These are phyloP conservation scores for Thunnus albacares DNA, from an alignment of 2,797 vertebrate species.

Conservation along the genomic window DNA sequence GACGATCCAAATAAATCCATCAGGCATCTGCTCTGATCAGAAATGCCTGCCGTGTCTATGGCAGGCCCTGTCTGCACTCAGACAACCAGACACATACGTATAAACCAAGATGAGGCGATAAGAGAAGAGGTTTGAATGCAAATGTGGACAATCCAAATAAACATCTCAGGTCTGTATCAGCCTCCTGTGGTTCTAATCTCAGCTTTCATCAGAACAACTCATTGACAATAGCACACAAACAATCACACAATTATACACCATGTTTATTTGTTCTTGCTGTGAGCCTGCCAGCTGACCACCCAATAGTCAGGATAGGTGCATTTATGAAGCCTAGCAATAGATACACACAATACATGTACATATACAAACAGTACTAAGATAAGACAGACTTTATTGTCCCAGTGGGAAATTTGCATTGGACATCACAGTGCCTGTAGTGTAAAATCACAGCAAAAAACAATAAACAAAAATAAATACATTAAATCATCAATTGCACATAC, in stretches of 20 bases:
- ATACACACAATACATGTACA: slow-evolving; percentile 31
- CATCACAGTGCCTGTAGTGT: too few species aligned
- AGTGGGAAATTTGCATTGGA: not conserved
- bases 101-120: slow-evolving; percentile 14
- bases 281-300: slow-evolving; percentile 56
- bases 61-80: slow-evolving; percentile 6
- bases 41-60: not conserved
- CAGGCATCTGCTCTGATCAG: not conserved
- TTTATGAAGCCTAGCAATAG: slow-evolving; percentile 47
- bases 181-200: slow-evolving; percentile 59
- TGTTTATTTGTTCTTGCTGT: slow-evolving; percentile 73
- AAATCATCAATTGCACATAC: not conserved
- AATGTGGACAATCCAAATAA: slow-evolving; percentile 66
- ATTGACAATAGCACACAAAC: slow-evolving; percentile 60
- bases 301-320: slow-evolving; percentile 40
- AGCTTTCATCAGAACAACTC: slow-evolving; percentile 53
- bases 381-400: not conserved
- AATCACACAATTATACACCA: slow-evolving; percentile 35
- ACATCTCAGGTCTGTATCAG: slow-evolving; percentile 26
- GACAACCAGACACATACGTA: not conserved
- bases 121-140: slow-evolving; percentile 38
- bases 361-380: slow-evolving; percentile 21
- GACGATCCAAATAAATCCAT: slow-evolving; percentile 36
- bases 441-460: not conserved
- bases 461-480: not conserved